phyloP scores from a whole-genome alignment of 2,888 invertebrate genomes.

The Muscina levida region DNA sequence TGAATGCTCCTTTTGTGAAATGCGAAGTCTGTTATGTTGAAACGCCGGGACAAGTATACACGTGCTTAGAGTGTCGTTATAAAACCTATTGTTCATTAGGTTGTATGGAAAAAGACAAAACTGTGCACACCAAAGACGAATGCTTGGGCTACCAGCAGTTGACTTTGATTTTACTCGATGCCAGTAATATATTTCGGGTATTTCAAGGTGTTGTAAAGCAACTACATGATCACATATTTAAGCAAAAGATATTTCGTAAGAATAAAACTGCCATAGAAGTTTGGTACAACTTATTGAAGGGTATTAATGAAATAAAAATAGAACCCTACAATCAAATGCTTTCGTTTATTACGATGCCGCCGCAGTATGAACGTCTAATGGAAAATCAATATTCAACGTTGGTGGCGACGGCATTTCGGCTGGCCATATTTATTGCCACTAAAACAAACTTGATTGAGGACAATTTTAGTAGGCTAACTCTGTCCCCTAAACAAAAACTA shows the following conservation, averaged over 20 bases:
- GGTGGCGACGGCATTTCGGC: slow-evolving; percentile 65
- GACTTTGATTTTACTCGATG: slow-evolving; percentile 62
- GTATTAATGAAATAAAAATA: slow-evolving; percentile 26
- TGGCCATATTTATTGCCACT: slow-evolving; percentile 64
- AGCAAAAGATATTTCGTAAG: slow-evolving; percentile 57
- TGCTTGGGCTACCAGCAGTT: slow-evolving; percentile 64
- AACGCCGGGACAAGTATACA: slow-evolving; percentile 51
- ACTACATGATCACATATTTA: slow-evolving; percentile 56
- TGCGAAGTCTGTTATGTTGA: slow-evolving; percentile 63
- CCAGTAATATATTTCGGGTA: slow-evolving; percentile 58
- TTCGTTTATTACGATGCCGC: slow-evolving; percentile 49
- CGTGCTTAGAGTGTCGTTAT: slow-evolving; percentile 66
- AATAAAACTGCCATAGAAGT: slow-evolving; percentile 54
- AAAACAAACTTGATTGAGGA: slow-evolving; percentile 59
- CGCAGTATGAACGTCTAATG: slow-evolving; percentile 52
- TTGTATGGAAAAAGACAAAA: slow-evolving; percentile 62
- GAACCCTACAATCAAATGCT: slow-evolving; percentile 29
- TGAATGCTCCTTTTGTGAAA: slow-evolving; percentile 62
- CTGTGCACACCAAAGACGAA: slow-evolving; percentile 59
- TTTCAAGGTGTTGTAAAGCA: slow-evolving; percentile 58
- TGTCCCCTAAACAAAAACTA: slow-evolving; percentile 64
- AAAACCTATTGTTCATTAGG: slow-evolving; percentile 66
- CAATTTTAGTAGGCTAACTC: slow-evolving; percentile 54
- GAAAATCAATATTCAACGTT: slow-evolving; percentile 66
- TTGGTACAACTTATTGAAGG: slow-evolving; percentile 51